A percentile compares a stretch with the other conserved stretches of the same genome.
phyloP scores from a whole-genome alignment of 2,797 vertebrate genomes.

The Mionectes olivaceus region DNA sequence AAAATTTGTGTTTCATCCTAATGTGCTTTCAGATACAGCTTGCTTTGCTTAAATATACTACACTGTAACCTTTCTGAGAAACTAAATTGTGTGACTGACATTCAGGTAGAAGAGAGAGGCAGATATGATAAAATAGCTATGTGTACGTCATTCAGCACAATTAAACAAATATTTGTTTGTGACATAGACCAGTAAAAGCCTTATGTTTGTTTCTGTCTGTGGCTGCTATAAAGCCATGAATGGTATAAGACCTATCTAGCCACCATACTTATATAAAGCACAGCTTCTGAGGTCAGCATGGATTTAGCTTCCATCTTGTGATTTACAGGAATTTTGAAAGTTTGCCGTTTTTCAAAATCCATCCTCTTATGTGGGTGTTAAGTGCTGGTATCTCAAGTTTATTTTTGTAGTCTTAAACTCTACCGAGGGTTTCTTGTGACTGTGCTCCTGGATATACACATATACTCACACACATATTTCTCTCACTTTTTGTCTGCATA shows the following conservation, averaged over 20 bases:
- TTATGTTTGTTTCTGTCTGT: not conserved
- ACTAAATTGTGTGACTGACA: not conserved
- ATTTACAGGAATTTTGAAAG: not conserved
- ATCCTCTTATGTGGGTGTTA: not conserved
- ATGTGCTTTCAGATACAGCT: not conserved
- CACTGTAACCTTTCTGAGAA: not conserved
- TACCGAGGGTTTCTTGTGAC: not conserved
- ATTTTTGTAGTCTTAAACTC: not conserved
- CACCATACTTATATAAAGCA: not conserved
- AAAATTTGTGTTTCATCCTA: not conserved
- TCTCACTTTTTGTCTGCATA: not conserved
- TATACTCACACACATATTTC: not conserved
- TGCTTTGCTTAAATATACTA: not conserved
- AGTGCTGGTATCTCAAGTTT: not conserved
- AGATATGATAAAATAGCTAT: not conserved
- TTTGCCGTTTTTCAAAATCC: not conserved
- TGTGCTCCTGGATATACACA: not conserved
- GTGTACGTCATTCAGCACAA: not conserved
- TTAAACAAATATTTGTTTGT: not conserved
- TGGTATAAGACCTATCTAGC: not conserved
- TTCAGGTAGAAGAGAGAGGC: not conserved
- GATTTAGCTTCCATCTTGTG: not conserved
- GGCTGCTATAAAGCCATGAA: not conserved
- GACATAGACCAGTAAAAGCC: not conserved
- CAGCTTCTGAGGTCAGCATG: not conserved